Base-by-base conservation (phyloP, 2,888 invertebrate genomes). In the Lacanobia wlatinum region DNA sequence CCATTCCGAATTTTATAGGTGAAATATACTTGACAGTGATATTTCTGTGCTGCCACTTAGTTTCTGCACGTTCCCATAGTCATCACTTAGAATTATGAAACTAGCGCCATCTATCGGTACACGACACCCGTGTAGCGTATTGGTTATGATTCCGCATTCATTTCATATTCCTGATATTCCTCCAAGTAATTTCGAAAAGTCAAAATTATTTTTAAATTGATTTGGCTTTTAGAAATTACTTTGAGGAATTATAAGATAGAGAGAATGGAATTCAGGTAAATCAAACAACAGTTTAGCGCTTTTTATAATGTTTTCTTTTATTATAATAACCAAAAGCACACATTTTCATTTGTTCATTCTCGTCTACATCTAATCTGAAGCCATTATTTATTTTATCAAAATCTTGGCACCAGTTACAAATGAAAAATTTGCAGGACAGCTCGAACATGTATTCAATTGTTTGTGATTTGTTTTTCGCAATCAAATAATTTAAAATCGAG, bases 251-350 rank as follows among this genome's bases (percentile, higher is more conserved):
- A 21, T 14, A 40, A 23, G 63, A 48, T 53, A 48, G 53, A 68
- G n/a, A 34, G 0, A 61, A 34, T 43, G 21, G 60, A 68, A 53
- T 68, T 61, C 60, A 21, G n/a, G n/a, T 60, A 62, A 69, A 69
- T 69, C 1, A 69, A 69, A 69, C 62, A 62, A 69, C 46, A 46
- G 46, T 62, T 62, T 55, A 69, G 55, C 21, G 28, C n/a, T 60
- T 67, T 66, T 66, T 52, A 60, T 60, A 9, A 28, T 60, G 59
- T 56, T 70, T 70, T 62, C 62, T 69, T 69, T 62, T 62, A 62
- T 48, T 70, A 40, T 23, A 56, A 62, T 62, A 56, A 55, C 48
- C 62, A 46, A 3, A 70, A 8, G 62, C 48, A 34, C 18, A 61
- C 40, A 59, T 60, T 55, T 55, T 46, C 16, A 55, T 53, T 21